Conservation (phyloP, 2,797 vertebrate species). For the Anabacerthia variegaticeps region DNA sequence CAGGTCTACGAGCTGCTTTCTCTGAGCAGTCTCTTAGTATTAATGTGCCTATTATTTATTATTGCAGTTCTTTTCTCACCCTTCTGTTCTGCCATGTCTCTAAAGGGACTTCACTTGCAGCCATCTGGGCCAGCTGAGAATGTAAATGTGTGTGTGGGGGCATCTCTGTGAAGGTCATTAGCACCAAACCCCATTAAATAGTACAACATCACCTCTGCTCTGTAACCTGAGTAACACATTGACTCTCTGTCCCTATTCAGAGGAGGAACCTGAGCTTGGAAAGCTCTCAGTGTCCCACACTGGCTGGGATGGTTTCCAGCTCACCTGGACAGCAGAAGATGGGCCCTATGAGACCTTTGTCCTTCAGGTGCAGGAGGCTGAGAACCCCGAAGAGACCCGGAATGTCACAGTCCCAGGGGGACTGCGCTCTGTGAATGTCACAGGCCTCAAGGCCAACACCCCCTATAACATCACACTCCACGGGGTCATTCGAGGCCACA, state of each 20-base stretch:
- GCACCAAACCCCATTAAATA: not conserved
- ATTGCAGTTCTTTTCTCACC: not conserved
- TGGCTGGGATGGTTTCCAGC: constrained; percentile 87
- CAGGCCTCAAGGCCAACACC: constrained; percentile 83
- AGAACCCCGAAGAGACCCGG: constrained; percentile 72
- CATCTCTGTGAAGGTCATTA: not conserved
- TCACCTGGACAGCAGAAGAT: constrained; percentile 84
- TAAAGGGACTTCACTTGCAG: not conserved
- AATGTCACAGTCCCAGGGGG: constrained; percentile 85
- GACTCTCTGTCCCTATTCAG: constrained; percentile 83
- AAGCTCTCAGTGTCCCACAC: constrained; percentile 80
- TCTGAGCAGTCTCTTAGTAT: not conserved
- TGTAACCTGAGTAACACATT: constrained; percentile 61
- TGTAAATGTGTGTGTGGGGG: not conserved
- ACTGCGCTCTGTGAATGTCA: constrained; percentile 77
- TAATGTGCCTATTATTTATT: not conserved
- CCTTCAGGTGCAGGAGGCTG: constrained; percentile 88
- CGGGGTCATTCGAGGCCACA: constrained; percentile 82
- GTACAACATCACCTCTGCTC: rapidly evolving
- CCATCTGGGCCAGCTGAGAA: not conserved
- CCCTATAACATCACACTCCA: constrained; percentile 86
- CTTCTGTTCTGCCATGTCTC: not conserved
- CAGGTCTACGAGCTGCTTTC: not conserved
- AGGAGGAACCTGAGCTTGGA: constrained; percentile 81
- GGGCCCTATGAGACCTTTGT: constrained; percentile 89